These are phyloP conservation scores for Trematocara macrostoma DNA, from an alignment of 2,113 vertebrate species.

Conservation along the genomic window DNA sequence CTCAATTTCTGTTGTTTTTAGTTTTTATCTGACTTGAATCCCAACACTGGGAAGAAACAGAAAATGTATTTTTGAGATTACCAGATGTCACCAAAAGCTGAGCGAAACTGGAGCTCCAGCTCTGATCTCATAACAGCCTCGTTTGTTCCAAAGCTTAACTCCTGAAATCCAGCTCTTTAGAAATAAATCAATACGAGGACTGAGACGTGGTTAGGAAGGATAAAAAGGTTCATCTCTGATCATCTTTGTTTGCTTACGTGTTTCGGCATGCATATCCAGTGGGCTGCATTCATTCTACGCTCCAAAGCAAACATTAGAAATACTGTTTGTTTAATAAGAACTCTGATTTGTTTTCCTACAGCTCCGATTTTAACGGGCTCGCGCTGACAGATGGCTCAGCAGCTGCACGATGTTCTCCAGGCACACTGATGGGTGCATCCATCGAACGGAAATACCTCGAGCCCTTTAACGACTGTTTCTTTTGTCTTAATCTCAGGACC, in stretches of 20 bases:
- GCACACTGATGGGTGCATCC: background rate
- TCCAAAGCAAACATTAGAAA: background rate
- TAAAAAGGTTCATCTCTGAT: background rate
- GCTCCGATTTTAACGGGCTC: background rate
- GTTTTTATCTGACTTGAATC: background rate
- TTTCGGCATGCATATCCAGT: background rate
- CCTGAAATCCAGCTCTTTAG: background rate
- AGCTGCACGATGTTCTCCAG: background rate
- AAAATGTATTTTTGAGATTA: background rate
- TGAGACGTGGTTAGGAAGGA: background rate
- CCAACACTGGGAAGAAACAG: background rate
- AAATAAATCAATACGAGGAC: background rate
- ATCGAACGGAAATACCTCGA: background rate
- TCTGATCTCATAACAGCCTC: background rate
- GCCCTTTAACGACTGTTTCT: background rate
- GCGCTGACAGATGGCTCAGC: background rate
- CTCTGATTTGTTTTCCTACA: background rate
- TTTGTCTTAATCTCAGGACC: constrained; percentile 69
- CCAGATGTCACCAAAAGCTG: background rate
- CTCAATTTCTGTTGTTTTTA: background rate
- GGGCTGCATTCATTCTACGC: background rate
- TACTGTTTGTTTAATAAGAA: background rate
- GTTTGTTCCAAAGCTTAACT: background rate
- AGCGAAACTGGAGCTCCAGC: background rate
- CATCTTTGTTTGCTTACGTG: background rate